Evolutionary conservation across 2,888 invertebrate species (phyloP), one percentile per base, ranked within the genome.

Genomic region (Gisinianus flammeolus): DNA sequence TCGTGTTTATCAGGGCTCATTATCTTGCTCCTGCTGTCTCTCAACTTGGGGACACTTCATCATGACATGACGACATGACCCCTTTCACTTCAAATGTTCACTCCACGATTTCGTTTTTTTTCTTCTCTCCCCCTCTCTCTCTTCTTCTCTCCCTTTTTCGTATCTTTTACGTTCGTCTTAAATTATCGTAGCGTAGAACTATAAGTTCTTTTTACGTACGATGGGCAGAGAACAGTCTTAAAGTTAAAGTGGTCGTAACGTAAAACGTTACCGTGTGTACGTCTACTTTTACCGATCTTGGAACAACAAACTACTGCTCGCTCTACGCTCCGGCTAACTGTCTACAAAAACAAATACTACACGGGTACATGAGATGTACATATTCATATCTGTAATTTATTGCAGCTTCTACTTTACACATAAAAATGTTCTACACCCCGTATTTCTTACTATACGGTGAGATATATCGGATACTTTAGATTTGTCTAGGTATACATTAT

Each of bases 1-100:
- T 79, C 68, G 70, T 77, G 77, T 80, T 80, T 80, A 80, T 80
- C 80, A 62, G 76, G 26, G 56, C 73, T 78, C 79, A 81, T 81
- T 79, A 79, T 78, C 81, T 79, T 73, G 72, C 81, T 78, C 81
- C 81, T 78, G 79, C 79, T 81, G 81, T 68, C 78, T 79, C 73
- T 52, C 66, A 54, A 76, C 74, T 76, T 73, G 72, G 66, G 76
- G 79, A 81, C 75, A 76, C 76, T 81, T 79, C 76, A 81, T 79
- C 64, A 72, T 79, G 74, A 74, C 69, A 69, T 35, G 69, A 70
- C 70, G 71, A 71, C 73, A 62, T 67, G 75, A 79, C 70, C 78
- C 68, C 78, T 78, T 78, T 56, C 72, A 74, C 74, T 74, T 74
- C 62, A 58, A 30, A 76, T 54, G 33, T 56, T 69, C 67, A 52